A percentile compares a stretch with the other conserved stretches of the same genome.
Conservation (phyloP, 2,888 invertebrate genomes). For the Schizotus pectinicornis region DNA sequence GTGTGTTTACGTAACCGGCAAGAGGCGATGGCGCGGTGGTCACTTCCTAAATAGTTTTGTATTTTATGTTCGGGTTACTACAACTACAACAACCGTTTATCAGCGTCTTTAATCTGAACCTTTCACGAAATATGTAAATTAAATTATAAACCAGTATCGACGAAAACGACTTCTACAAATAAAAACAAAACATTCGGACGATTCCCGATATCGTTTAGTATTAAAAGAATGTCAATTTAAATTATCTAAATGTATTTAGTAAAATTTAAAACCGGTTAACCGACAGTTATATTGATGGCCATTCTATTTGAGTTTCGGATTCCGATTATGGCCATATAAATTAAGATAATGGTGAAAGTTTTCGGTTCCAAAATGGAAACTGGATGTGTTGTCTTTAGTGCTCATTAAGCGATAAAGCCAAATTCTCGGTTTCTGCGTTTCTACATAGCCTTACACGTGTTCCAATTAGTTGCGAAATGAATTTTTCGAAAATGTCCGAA, state of each 20-base stretch:
- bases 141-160: slow-evolving; percentile 32
- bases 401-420: slow-evolving; percentile 19
- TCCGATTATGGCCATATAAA: slow-evolving; percentile 51
- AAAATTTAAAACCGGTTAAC: slow-evolving; percentile 51
- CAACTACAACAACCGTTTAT: slow-evolving; percentile 20
- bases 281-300: slow-evolving; percentile 47
- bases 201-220: slow-evolving; percentile 49
- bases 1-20: slow-evolving; percentile 2
- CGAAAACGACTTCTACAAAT: slow-evolving; percentile 25
- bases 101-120: slow-evolving; percentile 29
- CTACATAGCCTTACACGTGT: not conserved
- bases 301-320: slow-evolving; percentile 47
- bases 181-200: slow-evolving; percentile 36
- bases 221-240: slow-evolving; percentile 56
- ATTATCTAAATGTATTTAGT: slow-evolving; percentile 53
- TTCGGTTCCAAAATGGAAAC: slow-evolving; percentile 36
- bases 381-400: slow-evolving; percentile 29
- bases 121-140: slow-evolving; percentile 38
- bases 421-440: not conserved
- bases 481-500: no score
- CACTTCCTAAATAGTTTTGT: slow-evolving; percentile 27
- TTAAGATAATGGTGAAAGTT: slow-evolving; percentile 54
- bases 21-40: slow-evolving; percentile 1
- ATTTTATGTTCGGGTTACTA: slow-evolving; percentile 24
- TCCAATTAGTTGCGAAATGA: no score